A percentile compares a stretch with the other conserved stretches of the same genome.
Evolutionary conservation across 2,888 invertebrate species (phyloP).

Genomic region (Tinea pellionella): DNA sequence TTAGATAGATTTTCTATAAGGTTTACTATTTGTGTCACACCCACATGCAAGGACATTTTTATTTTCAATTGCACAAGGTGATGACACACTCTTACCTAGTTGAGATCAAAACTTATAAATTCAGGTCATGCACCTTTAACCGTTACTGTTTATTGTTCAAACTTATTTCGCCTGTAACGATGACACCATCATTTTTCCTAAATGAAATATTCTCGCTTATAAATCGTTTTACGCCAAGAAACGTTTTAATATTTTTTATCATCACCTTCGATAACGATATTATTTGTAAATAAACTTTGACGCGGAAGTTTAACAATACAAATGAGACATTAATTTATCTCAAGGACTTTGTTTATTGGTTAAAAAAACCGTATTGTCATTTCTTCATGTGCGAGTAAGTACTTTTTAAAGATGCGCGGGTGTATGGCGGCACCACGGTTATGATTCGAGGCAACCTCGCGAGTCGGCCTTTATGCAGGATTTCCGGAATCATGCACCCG

Average conservation of each 20-base stretch:
- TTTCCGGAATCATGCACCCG: slow-evolving; percentile 56
- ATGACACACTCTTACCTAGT: not conserved
- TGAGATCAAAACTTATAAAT: not conserved
- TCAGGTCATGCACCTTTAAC: slow-evolving; percentile 8
- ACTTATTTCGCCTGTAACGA: not conserved
- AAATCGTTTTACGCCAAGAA: not conserved
- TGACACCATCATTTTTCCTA: not conserved
- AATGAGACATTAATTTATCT: not conserved
- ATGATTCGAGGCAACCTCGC: slow-evolving; percentile 22
- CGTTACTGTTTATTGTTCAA: not conserved
- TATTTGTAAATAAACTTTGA: not conserved
- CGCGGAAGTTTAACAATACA: not conserved
- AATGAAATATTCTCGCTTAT: not conserved
- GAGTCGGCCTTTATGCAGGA: slow-evolving; percentile 33
- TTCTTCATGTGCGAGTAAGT: not conserved
- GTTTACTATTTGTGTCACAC: not conserved
- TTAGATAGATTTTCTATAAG: not conserved
- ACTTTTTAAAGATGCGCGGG: not conserved
- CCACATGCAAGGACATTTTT: not conserved
- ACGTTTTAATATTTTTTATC: no score
- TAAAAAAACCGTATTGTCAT: not conserved
- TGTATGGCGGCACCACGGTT: not conserved
- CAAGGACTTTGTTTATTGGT: not conserved
- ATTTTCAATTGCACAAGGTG: not conserved
- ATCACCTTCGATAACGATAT: no score